A percentile compares a stretch with the other conserved stretches of the same genome.
These are phyloP conservation scores for Enteromius fasciolatus DNA, from an alignment of 2,797 vertebrate genomes.

Conservation along the genomic window DNA sequence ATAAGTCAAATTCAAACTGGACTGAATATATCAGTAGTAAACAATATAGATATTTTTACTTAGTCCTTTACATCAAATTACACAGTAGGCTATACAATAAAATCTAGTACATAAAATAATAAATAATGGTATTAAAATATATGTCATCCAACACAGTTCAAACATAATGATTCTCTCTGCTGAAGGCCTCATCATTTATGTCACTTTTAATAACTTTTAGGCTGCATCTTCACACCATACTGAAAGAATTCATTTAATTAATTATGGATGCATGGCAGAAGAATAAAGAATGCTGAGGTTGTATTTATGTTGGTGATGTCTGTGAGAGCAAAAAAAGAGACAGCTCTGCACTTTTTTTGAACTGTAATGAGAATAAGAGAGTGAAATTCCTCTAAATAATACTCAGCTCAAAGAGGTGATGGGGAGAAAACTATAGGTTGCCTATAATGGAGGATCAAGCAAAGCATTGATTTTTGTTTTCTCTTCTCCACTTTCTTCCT, in stretches of 20 bases:
- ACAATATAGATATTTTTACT: neutral
- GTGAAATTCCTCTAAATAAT: neutral
- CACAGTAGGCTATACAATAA: conserved; percentile 1
- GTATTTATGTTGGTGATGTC: conserved; percentile 8
- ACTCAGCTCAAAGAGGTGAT: neutral
- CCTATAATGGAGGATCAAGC: neutral
- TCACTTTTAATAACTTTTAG: neutral
- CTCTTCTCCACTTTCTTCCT: conserved; percentile 1
- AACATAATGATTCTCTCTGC: neutral
- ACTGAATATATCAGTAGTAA: neutral
- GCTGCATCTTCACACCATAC: neutral
- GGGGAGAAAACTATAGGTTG: neutral
- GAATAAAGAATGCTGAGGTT: neutral
- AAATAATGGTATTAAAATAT: neutral
- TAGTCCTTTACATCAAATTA: neutral
- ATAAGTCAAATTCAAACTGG: neutral
- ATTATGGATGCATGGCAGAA: neutral
- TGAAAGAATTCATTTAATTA: neutral
- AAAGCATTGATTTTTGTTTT: conserved; percentile 35
- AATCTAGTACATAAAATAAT: neutral
- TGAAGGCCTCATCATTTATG: neutral
- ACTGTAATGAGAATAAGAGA: neutral
- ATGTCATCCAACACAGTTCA: neutral
- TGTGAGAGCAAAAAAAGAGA: neutral
- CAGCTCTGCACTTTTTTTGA: neutral